A percentile compares a stretch with the other conserved stretches of the same genome.
These are phyloP conservation scores for Drosophila grimshawi DNA, from an alignment of 1,140 invertebrate species.

Conservation along the genomic window DNA sequence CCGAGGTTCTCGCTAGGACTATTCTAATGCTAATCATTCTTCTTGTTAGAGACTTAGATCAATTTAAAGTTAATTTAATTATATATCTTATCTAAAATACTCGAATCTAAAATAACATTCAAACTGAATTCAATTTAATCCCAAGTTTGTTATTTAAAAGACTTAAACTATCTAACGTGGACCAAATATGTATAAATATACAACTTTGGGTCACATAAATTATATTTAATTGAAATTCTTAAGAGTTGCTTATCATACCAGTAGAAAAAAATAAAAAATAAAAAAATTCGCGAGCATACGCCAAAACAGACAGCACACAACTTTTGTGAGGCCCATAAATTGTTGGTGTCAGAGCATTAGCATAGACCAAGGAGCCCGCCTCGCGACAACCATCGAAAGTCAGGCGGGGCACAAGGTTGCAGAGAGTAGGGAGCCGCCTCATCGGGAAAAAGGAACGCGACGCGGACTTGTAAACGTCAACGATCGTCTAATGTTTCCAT, in stretches of 20 bases:
- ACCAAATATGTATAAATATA: neutral
- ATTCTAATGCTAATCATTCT: too few relatives aligned
- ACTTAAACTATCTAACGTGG: neutral
- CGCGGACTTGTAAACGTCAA: conserved; percentile 78
- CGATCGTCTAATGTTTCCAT: conserved; percentile 83
- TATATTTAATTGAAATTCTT: conserved; percentile 83
- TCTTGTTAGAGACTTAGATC: too few relatives aligned
- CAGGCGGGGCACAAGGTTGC: neutral
- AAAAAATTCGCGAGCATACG: conserved; percentile 65
- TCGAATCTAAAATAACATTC: too few relatives aligned
- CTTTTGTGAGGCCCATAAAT: conserved; percentile 66
- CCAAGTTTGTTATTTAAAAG: too few relatives aligned
- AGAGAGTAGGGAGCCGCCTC: neutral
- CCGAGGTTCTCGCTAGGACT: too few relatives aligned
- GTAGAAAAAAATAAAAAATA: neutral
- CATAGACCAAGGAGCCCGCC: conserved; percentile 32
- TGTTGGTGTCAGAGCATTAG: conserved; percentile 64
- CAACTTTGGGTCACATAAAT: conserved; percentile 74
- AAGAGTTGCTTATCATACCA: conserved; percentile 22
- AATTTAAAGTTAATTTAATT: too few relatives aligned
- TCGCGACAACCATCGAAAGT: conserved; percentile 1
- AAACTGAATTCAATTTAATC: too few relatives aligned
- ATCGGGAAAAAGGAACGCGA: conserved; percentile 7
- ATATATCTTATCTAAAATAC: too few relatives aligned
- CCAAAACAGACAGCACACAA: conserved; percentile 64